A percentile compares a stretch with the other conserved stretches of the same genome.
phyloP scores from a whole-genome alignment of 2,888 invertebrate species.

The Asteroscopus sphinx region DNA sequence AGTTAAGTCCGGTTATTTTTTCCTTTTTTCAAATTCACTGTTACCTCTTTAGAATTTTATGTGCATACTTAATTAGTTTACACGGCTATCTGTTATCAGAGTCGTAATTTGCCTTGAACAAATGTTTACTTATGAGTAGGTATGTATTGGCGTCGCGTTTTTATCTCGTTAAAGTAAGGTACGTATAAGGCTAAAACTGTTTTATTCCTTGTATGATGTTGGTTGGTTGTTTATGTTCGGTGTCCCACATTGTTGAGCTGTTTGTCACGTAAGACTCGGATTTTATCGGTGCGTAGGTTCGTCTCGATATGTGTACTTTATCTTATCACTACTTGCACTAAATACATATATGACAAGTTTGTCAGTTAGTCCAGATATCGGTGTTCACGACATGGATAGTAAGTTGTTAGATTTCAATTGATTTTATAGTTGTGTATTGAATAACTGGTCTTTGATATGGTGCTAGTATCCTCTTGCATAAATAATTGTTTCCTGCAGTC shows the following conservation, averaged over 20 bases:
- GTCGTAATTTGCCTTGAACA: constrained; percentile 64
- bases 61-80: constrained; percentile 58
- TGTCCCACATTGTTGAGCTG: constrained; percentile 43
- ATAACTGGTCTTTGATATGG: constrained; percentile 26
- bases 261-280: constrained; percentile 57
- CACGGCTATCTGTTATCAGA: constrained; percentile 61
- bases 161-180: constrained; percentile 48
- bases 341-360: constrained; percentile 63
- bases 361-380: constrained; percentile 68
- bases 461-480: constrained; percentile 49
- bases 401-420: constrained; percentile 64
- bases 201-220: constrained; percentile 38
- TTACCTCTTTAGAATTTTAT: constrained; percentile 36
- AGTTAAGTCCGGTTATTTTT: constrained; percentile 62
- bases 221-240: constrained; percentile 52
- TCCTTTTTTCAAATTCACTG: constrained; percentile 50
- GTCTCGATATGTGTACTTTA: constrained; percentile 66
- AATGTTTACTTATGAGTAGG: constrained; percentile 61
- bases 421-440: constrained; percentile 46
- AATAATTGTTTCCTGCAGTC: constrained; percentile 56
- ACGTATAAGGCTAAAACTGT: constrained; percentile 42
- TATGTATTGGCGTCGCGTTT: constrained; percentile 46
- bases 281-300: constrained; percentile 52
- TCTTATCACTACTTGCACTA: constrained; percentile 74
- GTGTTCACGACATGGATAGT: constrained; percentile 73